A percentile compares a stretch with the other conserved stretches of the same genome.
Evolutionary conservation across 2,888 invertebrate genomes (phyloP).

Genomic region (Philereme vetulata): DNA sequence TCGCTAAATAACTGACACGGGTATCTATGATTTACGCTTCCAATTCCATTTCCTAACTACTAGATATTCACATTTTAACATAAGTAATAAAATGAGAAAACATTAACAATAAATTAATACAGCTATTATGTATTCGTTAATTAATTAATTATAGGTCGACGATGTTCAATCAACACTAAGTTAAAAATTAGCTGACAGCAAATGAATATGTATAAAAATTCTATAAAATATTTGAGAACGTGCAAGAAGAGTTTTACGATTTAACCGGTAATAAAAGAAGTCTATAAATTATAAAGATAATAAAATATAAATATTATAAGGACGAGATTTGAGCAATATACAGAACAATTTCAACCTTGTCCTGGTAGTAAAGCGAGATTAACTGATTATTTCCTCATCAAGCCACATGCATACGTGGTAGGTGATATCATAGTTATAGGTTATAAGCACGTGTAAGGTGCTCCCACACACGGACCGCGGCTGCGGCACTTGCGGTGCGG

Average conservation of each 20-base stretch:
- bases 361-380: conserved; percentile 41
- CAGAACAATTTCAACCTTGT: conserved; percentile 51
- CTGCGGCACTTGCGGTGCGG: too few species aligned
- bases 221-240: conserved; percentile 42
- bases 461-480: too few species aligned
- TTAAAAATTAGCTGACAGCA: conserved; percentile 71
- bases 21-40: conserved; percentile 66
- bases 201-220: conserved; percentile 64
- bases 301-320: conserved; percentile 61
- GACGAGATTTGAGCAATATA: conserved; percentile 53
- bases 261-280: conserved; percentile 53
- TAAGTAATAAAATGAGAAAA: conserved; percentile 65
- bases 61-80: conserved; percentile 63
- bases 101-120: conserved; percentile 66
- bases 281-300: conserved; percentile 63
- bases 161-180: conserved; percentile 70
- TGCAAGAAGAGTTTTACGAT: conserved; percentile 56
- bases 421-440: conserved; percentile 1
- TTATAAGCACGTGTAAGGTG: too few species aligned
- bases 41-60: conserved; percentile 58
- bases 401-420: conserved; percentile 13
- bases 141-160: conserved; percentile 76
- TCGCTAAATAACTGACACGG: conserved; percentile 60
- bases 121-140: conserved; percentile 69
- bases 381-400: conserved; percentile 43